These are phyloP conservation scores for Calliopsis andreniformis DNA, from an alignment of 1,140 invertebrate genomes.

Conservation along the genomic window DNA sequence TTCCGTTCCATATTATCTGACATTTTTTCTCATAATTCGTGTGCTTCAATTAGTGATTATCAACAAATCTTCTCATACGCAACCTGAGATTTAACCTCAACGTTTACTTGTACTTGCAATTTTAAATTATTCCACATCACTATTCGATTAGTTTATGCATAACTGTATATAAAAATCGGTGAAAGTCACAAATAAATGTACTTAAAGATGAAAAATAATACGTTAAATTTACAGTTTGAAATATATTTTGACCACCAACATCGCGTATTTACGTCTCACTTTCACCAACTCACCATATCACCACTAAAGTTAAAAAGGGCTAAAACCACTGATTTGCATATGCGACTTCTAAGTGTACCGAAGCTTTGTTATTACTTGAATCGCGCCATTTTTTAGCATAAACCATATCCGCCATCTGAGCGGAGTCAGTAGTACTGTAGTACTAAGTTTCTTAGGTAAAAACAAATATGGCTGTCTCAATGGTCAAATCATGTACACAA, in stretches of 20 bases:
- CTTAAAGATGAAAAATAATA: neutral
- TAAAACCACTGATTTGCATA: no score
- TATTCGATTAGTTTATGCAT: neutral
- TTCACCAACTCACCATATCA: neutral
- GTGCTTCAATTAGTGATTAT: neutral
- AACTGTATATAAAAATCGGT: neutral
- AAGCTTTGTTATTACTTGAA: no score
- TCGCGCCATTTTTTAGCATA: no score
- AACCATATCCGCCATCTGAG: no score
- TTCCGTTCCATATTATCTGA: conserved; percentile 52
- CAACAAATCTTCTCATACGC: neutral
- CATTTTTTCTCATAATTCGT: conserved; percentile 31
- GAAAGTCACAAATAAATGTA: neutral
- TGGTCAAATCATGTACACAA: conserved; percentile 4
- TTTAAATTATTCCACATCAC: conserved; percentile 8
- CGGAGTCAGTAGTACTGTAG: no score
- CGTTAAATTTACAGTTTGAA: neutral
- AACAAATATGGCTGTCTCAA: conserved; percentile 39
- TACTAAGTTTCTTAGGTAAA: no score
- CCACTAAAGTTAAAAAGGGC: no score
- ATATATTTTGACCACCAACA: conserved; percentile 8
- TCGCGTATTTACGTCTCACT: neutral
- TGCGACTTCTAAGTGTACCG: no score
- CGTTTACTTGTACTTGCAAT: no score
- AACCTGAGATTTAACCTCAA: neutral